Base-by-base conservation (phyloP, 1,140 invertebrate species). In the Caenorhabditis tropicalis region DNA sequence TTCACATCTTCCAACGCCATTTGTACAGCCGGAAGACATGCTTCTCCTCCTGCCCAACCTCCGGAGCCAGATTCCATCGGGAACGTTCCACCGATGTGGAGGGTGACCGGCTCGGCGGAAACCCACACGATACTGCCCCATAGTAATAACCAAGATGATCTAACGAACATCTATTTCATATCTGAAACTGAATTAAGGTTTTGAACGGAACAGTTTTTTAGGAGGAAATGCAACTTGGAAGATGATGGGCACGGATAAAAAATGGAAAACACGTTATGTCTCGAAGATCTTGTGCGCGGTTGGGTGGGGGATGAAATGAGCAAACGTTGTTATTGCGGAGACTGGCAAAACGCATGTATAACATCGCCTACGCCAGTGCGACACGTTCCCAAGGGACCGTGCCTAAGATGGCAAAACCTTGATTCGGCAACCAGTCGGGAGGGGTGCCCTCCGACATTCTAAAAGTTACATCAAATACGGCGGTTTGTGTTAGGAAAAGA, bases 81-180 rank as follows among this genome's bases (percentile, higher is more conserved):
- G 92, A 99, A 99, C 88, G 99, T 97, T 27, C 96, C 97, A 65
- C 96, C 98, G 91, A 99, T 98, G 92, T 98, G 96, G 84, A 99
- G 86, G 29, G 80, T 56, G 29, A 85, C 53, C 46, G 46, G 58
- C 12, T 82, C 84, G 56, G 56, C 81, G 60, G 65, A 39, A 74
- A 21, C 33, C 36, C 65, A 74, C n/a, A 46, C 65, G 36, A 74
- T 74, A 74, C 36, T 43, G 65, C 65, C 65, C 65, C 65, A 74
- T 74, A 74, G 29, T 74, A 74, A 74, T 74, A 74, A 74, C 65
- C 65, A 74, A 74, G 65, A 74, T 74, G 65, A 43, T 43, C 65
- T 74, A 74, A 74, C 65, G 65, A 74, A 74, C 65, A 74, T 74
- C 65, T 74, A 74, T 74, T 74, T 74, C 65, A 74, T 74, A 74